Conservation (phyloP, 2,797 vertebrate genomes). For the Acanthiza pusilla region DNA sequence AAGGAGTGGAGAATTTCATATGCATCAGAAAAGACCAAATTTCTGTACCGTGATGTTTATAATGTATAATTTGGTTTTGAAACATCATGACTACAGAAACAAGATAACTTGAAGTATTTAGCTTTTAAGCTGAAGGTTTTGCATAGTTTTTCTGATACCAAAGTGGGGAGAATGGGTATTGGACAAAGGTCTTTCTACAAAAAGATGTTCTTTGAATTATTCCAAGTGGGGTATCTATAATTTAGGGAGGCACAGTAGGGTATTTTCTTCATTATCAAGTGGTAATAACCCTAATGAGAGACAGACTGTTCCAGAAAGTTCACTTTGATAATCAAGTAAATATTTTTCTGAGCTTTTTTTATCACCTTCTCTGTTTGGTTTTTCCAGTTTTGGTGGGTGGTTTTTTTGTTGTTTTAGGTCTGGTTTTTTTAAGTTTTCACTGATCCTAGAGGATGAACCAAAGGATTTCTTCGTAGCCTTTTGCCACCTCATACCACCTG, state of each 20-base stretch:
- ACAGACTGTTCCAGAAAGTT: not conserved
- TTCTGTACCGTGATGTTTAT: not conserved
- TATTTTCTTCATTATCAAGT: not conserved
- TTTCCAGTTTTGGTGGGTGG: accelerated
- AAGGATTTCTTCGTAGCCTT: not conserved
- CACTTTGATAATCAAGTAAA: not conserved
- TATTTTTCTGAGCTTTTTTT: not conserved
- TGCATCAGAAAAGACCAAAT: not conserved
- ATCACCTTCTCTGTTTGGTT: not conserved
- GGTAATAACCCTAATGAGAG: not conserved
- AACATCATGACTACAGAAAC: not conserved
- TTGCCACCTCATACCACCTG: not conserved
- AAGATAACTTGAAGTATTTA: not conserved
- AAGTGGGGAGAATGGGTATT: not conserved
- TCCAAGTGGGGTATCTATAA: not conserved
- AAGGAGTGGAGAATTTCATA: not conserved
- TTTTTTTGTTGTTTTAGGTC: not conserved
- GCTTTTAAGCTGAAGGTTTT: not conserved
- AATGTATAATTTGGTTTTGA: not conserved
- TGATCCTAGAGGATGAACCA: not conserved
- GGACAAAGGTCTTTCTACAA: not conserved
- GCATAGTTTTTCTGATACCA: not conserved
- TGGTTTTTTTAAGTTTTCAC: not conserved
- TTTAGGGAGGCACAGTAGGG: not conserved
- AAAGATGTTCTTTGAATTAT: not conserved